Conservation (phyloP, 2,797 vertebrate genomes). For the Cirrhinus mrigala region DNA sequence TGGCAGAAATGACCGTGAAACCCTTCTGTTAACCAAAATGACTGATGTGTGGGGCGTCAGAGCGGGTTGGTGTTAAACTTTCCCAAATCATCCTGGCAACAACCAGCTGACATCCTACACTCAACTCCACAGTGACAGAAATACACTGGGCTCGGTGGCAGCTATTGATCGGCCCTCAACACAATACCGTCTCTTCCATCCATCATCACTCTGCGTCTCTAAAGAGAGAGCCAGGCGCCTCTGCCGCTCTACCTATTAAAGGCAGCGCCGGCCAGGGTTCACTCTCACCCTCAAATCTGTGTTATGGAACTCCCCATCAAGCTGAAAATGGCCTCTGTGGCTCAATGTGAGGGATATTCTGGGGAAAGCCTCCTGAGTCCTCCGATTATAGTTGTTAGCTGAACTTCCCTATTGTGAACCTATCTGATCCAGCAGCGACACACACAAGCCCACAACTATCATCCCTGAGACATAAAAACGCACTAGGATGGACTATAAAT, state of each 20-base stretch:
- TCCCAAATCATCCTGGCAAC: slow-evolving; percentile 63
- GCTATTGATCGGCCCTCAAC: slow-evolving; percentile 62
- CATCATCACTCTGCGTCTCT: slow-evolving; percentile 55
- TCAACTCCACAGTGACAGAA: slow-evolving; percentile 61
- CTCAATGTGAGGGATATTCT: slow-evolving; percentile 52
- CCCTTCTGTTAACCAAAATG: slow-evolving; percentile 47
- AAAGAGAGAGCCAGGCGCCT: slow-evolving; percentile 45
- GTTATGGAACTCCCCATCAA: slow-evolving; percentile 47
- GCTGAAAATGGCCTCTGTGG: slow-evolving; percentile 48
- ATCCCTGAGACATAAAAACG: slow-evolving; percentile 42
- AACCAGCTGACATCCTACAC: slow-evolving; percentile 61
- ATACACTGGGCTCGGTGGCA: slow-evolving; percentile 59
- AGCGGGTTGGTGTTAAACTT: slow-evolving; percentile 62
- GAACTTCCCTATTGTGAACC: slow-evolving; percentile 47
- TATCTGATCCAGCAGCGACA: slow-evolving; percentile 47
- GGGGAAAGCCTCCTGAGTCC: slow-evolving; percentile 44
- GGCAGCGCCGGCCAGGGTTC: not conserved
- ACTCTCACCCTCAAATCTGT: slow-evolving; percentile 37
- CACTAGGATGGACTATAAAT: slow-evolving; percentile 28
- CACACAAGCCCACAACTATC: slow-evolving; percentile 45
- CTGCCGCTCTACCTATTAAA: slow-evolving; percentile 21
- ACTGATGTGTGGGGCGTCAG: slow-evolving; percentile 54
- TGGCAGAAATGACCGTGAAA: not conserved
- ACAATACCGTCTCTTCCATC: slow-evolving; percentile 61
- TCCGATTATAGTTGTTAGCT: slow-evolving; percentile 58